Conservation (phyloP, 2,888 invertebrate species). For the Galeopsomyia nigrocyanea region DNA sequence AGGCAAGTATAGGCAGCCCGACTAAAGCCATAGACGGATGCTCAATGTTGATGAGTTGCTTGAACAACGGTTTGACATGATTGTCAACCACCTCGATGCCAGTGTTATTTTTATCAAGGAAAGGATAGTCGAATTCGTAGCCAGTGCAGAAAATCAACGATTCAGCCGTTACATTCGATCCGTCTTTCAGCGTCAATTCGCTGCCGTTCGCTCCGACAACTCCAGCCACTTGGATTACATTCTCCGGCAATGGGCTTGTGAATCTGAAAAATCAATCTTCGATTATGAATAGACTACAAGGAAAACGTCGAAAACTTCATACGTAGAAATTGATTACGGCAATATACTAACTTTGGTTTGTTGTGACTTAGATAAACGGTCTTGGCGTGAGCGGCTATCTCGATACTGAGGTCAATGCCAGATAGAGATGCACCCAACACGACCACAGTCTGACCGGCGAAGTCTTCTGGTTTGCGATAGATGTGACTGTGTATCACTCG, state of each 20-base stretch:
- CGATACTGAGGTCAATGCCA: constrained; percentile 80
- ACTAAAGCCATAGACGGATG: constrained; percentile 83
- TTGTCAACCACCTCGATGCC: constrained; percentile 70
- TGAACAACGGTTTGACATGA: constrained; percentile 80
- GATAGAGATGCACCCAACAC: constrained; percentile 82
- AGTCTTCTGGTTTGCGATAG: constrained; percentile 77
- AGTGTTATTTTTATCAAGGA: constrained; percentile 75
- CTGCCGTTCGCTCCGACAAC: constrained; percentile 70
- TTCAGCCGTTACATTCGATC: constrained; percentile 74
- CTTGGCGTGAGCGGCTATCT: constrained; percentile 72
- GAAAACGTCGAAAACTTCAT: too few species aligned
- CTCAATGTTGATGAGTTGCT: constrained; percentile 82
- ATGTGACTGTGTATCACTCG: constrained; percentile 80
- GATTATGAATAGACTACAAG: too few species aligned
- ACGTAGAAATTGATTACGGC: too few species aligned
- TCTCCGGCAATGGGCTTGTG: constrained; percentile 69
- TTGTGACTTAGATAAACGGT: constrained; percentile 74
- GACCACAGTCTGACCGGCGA: constrained; percentile 73
- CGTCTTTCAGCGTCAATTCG: constrained; percentile 75
- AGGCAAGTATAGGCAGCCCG: constrained; percentile 70
- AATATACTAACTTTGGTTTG: constrained; percentile 16
- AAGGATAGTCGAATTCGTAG: constrained; percentile 80
- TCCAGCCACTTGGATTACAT: constrained; percentile 72
- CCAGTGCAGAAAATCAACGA: constrained; percentile 82
- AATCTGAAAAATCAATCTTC: constrained; percentile 55